Conservation (phyloP, 2,888 invertebrate genomes). For the Megamerina dolium region DNA sequence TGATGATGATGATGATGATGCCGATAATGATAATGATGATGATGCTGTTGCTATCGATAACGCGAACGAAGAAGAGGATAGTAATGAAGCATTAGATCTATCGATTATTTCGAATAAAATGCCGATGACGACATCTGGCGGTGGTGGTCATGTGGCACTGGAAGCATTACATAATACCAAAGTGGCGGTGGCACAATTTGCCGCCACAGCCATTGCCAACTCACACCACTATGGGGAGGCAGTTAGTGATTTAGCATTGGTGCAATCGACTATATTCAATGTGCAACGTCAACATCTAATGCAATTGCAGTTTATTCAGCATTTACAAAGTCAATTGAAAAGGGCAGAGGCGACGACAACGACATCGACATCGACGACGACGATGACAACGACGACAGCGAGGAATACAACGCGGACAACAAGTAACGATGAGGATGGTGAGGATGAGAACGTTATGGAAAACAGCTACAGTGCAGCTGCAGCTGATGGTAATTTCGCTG, state of each 20-base stretch:
- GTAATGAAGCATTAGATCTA: slow-evolving; percentile 43
- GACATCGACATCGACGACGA: neutral
- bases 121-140: too few relatives aligned
- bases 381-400: too few relatives aligned
- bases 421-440: neutral
- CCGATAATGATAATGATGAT: slow-evolving; percentile 1
- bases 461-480: neutral
- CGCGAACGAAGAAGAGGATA: slow-evolving; percentile 17
- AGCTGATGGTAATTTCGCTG: slow-evolving; percentile 6
- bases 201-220: slow-evolving; percentile 78
- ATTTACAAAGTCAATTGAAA: slow-evolving; percentile 79
- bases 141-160: slow-evolving; percentile 71
- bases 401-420: slow-evolving; percentile 16
- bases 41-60: slow-evolving; percentile 13
- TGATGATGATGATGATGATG: slow-evolving; percentile 3
- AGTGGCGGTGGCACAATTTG: slow-evolving; percentile 76
- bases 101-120: slow-evolving; percentile 36
- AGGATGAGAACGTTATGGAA: slow-evolving; percentile 9
- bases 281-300: slow-evolving; percentile 94
- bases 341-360: slow-evolving; percentile 22
- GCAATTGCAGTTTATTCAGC: slow-evolving; percentile 89
- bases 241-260: slow-evolving; percentile 75
- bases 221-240: slow-evolving; percentile 73
- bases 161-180: slow-evolving; percentile 90
- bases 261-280: slow-evolving; percentile 87